phyloP scores from a whole-genome alignment of 2,113 vertebrate species.

The Chloropsis cyanopogon region DNA sequence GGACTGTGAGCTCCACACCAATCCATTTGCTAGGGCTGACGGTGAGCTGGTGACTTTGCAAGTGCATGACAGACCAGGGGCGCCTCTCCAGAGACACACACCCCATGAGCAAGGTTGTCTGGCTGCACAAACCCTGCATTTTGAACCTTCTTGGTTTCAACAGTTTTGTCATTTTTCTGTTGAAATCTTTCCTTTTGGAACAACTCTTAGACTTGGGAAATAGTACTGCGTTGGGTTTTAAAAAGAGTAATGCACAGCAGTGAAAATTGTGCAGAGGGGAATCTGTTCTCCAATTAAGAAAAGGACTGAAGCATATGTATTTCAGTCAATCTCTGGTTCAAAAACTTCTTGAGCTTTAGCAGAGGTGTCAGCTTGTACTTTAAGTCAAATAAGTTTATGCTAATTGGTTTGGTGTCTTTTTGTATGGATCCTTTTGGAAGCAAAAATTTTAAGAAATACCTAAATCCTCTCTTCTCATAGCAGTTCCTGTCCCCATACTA shows the following conservation, averaged over 20 bases:
- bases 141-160: not conserved
- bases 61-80: fast-evolving
- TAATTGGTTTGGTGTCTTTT: not conserved
- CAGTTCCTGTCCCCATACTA: not conserved
- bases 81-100: not conserved
- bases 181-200: not conserved
- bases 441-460: not conserved
- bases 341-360: not conserved
- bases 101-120: not conserved
- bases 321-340: not conserved
- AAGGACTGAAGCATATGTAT: not conserved
- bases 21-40: not conserved
- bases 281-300: not conserved
- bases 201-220: not conserved
- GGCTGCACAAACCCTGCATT: not conserved
- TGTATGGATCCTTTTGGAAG: not conserved
- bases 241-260: not conserved
- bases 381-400: not conserved
- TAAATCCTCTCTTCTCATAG: not conserved
- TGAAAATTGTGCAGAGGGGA: not conserved
- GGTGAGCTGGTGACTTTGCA: not conserved
- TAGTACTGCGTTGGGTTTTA: not conserved
- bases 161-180: not conserved
- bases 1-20: not conserved
- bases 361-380: not conserved